Conservation (phyloP, 2,888 invertebrate species). For the Corythucha ciliata region DNA sequence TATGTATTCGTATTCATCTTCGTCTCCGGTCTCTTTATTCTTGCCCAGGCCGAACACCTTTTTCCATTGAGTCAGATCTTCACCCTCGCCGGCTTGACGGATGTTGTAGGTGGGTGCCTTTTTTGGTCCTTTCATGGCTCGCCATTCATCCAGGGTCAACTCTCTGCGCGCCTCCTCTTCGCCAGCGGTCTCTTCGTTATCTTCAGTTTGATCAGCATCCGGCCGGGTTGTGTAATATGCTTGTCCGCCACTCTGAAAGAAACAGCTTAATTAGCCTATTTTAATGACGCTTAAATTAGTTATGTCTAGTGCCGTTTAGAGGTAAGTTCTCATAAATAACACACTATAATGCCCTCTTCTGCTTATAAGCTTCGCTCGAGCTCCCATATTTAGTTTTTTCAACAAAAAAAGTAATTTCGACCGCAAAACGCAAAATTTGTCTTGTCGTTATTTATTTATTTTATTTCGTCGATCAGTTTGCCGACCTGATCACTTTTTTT, state of each 20-base stretch:
- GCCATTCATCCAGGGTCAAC: constrained; percentile 90
- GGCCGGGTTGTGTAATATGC: constrained; percentile 11
- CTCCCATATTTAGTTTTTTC: no score
- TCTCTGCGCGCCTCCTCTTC: constrained; percentile 49
- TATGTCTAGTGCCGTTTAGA: no score
- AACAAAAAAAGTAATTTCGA: no score
- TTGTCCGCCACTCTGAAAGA: not conserved
- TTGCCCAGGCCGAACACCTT: constrained; percentile 71
- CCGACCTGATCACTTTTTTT: no score
- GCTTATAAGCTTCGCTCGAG: no score
- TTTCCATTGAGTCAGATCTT: constrained; percentile 84
- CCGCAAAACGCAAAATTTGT: no score
- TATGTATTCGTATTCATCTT: constrained; percentile 34
- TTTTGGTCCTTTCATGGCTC: constrained; percentile 62
- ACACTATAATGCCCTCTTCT: no score
- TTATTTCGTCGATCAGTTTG: no score
- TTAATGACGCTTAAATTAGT: no score
- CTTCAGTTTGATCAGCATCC: constrained; percentile 2
- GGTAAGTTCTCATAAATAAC: no score
- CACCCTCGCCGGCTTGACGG: constrained; percentile 89
- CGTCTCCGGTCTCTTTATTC: constrained; percentile 46
- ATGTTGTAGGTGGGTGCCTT: constrained; percentile 75
- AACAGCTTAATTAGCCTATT: no score
- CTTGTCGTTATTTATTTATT: no score
- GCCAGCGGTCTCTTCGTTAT: not conserved